Conservation (phyloP, 2,797 vertebrate genomes). For the Selene dorsalis region DNA sequence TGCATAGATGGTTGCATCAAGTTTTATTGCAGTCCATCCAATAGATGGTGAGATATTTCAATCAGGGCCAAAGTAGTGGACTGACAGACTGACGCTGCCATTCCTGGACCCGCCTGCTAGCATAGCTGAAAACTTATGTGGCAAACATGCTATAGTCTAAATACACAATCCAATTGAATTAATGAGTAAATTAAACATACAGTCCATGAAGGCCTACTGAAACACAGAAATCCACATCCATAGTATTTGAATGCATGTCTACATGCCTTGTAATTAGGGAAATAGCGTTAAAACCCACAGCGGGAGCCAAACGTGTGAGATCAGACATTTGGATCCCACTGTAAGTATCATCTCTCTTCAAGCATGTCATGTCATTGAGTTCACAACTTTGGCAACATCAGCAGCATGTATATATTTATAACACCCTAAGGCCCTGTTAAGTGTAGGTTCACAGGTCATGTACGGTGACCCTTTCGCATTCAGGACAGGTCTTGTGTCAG, state of each 20-base stretch:
- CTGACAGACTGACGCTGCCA: neutral
- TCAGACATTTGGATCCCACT: no score
- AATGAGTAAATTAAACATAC: neutral
- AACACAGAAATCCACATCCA: neutral
- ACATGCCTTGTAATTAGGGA: neutral
- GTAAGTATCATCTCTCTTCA: neutral
- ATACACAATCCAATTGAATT: neutral
- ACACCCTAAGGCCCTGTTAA: neutral
- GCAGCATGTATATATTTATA: neutral
- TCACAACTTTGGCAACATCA: neutral
- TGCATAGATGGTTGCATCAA: no score
- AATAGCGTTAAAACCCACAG: neutral
- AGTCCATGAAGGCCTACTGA: neutral
- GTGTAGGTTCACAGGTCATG: neutral
- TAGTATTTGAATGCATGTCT: neutral
- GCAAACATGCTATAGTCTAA: neutral
- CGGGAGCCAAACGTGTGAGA: neutral
- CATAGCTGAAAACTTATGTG: neutral
- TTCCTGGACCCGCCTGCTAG: neutral
- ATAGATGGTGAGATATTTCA: neutral
- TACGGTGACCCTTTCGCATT: neutral
- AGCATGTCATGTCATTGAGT: constrained; percentile 5
- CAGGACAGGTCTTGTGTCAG: neutral
- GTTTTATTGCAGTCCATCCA: neutral
- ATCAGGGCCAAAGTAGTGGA: neutral